Percentiles rank a stretch among this genome's conserved stretches.
These are phyloP conservation scores for Mergus octosetaceus DNA, from an alignment of 2,797 vertebrate genomes.

Conservation along the genomic window DNA sequence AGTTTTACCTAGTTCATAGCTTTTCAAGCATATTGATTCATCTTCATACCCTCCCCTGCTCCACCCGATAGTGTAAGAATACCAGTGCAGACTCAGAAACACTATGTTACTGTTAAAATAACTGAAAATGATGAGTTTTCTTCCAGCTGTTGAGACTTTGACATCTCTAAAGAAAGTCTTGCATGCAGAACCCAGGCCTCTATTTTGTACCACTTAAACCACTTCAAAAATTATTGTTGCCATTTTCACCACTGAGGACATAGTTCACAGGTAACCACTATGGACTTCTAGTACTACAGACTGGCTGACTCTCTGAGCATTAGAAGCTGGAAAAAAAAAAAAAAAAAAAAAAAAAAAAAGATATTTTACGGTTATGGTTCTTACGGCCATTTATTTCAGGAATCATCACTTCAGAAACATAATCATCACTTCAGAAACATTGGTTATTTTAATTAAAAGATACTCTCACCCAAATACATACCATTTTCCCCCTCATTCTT, in stretches of 20 bases:
- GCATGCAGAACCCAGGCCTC: background rate
- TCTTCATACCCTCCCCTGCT: background rate
- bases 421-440: background rate
- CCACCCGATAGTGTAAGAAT: background rate
- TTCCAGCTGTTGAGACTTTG: background rate
- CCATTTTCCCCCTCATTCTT: background rate
- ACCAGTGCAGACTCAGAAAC: background rate
- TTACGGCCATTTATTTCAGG: background rate
- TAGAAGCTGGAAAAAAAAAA: background rate
- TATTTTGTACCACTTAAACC: background rate
- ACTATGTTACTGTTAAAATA: background rate
- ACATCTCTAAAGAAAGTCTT: background rate
- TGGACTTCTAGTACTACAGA: background rate
- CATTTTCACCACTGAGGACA: background rate
- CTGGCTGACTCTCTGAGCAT: background rate
- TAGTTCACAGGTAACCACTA: background rate
- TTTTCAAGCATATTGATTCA: background rate
- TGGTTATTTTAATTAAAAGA: background rate
- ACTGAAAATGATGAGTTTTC: background rate
- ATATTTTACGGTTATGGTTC: rapidly evolving
- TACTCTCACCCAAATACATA: background rate
- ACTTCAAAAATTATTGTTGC: background rate
- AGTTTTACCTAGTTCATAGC: background rate
- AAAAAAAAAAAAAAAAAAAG: background rate
- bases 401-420: background rate